A percentile compares a stretch with the other conserved stretches of the same genome.
Conservation (phyloP, 2,797 vertebrate genomes). For the Silurus aristotelis region DNA sequence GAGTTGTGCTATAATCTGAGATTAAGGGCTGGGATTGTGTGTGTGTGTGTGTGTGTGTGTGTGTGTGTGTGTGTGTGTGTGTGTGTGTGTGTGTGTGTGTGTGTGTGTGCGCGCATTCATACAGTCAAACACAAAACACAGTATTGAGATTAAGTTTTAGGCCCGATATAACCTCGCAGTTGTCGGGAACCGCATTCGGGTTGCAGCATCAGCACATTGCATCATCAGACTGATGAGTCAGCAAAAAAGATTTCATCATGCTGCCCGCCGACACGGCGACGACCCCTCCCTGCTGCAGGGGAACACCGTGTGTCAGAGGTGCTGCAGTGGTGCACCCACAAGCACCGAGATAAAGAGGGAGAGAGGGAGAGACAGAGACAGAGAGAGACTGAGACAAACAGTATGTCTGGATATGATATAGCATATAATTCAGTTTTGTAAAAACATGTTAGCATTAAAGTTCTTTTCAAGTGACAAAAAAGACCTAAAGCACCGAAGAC, state of each 20-base stretch:
- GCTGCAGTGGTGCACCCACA: background rate
- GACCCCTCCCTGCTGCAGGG: slow-evolving; percentile 23
- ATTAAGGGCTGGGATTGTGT: background rate
- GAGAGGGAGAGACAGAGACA: background rate
- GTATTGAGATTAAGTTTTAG: slow-evolving; percentile 20
- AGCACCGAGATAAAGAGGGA: background rate
- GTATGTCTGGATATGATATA: background rate
- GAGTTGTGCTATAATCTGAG: background rate
- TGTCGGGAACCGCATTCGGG: slow-evolving; percentile 28
- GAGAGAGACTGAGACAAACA: background rate
- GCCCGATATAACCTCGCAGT: slow-evolving; percentile 15
- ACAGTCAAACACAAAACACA: background rate
- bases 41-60: background rate
- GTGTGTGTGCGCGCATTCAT: background rate
- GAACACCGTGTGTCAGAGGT: slow-evolving; percentile 18
- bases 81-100: background rate
- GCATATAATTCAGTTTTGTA: background rate
- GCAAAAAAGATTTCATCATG: slow-evolving; percentile 33
- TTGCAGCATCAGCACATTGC: slow-evolving; percentile 50
- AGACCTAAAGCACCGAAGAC: no score
- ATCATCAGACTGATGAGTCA: slow-evolving; percentile 49
- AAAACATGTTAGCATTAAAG: background rate
- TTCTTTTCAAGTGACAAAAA: background rate
- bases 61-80: background rate
- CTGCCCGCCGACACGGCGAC: slow-evolving; percentile 7